phyloP scores from a whole-genome alignment of 2,888 invertebrate species.

The Ophion obscuratus region DNA sequence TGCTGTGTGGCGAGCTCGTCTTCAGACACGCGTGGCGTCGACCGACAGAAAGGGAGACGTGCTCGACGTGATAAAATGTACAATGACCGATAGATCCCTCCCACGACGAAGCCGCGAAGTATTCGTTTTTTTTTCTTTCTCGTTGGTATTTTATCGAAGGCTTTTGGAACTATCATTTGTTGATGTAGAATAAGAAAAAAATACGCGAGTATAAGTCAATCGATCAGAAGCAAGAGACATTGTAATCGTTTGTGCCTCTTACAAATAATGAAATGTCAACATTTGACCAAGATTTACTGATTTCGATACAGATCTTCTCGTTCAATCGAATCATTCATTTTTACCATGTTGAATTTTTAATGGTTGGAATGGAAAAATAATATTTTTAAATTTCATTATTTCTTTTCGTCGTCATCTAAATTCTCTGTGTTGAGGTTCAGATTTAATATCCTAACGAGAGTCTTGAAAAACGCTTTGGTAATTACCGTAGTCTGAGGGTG shows the following conservation, averaged over 20 bases:
- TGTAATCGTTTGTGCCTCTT: background rate
- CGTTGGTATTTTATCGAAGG: background rate
- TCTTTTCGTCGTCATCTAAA: background rate
- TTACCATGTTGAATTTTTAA: background rate
- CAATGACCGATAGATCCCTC: background rate
- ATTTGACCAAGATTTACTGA: background rate
- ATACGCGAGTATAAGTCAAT: background rate
- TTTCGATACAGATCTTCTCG: background rate
- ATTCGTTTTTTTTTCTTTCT: background rate
- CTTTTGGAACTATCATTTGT: background rate
- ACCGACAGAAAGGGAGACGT: slow-evolving; percentile 44
- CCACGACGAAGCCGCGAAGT: slow-evolving; percentile 5
- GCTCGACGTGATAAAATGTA: slow-evolving; percentile 45
- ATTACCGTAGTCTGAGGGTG: too few species aligned
- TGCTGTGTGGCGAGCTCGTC: slow-evolving; percentile 30
- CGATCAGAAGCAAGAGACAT: background rate
- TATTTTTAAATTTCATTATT: background rate
- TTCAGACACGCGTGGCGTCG: slow-evolving; percentile 48
- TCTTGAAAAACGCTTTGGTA: too few species aligned
- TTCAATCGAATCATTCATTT: background rate
- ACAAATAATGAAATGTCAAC: background rate
- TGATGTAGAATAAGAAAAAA: background rate
- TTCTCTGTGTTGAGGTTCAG: background rate
- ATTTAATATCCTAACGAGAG: too few species aligned
- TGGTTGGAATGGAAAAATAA: background rate